Percentiles rank a stretch among this genome's conserved stretches.
These are phyloP conservation scores for Mesopsocus fuscifrons DNA, from an alignment of 2,888 invertebrate genomes.

Conservation along the genomic window DNA sequence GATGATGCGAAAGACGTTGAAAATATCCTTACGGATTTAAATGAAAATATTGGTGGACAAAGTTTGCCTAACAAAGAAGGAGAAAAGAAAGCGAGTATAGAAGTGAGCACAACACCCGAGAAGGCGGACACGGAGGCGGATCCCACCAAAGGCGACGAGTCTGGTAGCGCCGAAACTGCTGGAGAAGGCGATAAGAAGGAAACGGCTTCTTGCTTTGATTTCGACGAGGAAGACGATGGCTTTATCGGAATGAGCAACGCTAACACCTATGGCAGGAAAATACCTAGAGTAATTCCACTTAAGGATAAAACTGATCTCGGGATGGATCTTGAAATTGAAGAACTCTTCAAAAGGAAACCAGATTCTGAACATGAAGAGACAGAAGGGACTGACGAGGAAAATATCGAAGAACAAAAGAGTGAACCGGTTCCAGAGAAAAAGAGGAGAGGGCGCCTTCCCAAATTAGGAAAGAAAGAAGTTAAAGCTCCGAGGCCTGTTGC, in stretches of 20 bases:
- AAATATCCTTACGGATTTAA: conserved; percentile 16
- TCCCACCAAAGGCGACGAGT: conserved; percentile 18
- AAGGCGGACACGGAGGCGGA: conserved; percentile 21
- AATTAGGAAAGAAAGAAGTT: conserved; percentile 14
- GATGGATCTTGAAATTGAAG: conserved; percentile 18
- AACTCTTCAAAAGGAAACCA: conserved; percentile 19
- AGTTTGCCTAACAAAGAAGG: too few species aligned
- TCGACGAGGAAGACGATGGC: conserved; percentile 52
- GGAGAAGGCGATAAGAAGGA: conserved; percentile 25
- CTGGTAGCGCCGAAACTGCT: conserved; percentile 20
- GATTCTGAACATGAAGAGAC: conserved; percentile 17
- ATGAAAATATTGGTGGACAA: too few species aligned
- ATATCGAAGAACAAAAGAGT: conserved; percentile 24
- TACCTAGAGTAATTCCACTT: conserved; percentile 34
- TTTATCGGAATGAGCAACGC: conserved; percentile 31
- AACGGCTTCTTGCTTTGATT: conserved; percentile 55
- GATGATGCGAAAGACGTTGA: conserved; percentile 25
- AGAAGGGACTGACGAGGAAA: conserved; percentile 19
- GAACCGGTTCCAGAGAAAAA: conserved; percentile 15
- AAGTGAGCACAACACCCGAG: conserved; percentile 22
- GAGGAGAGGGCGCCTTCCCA: conserved; percentile 1
- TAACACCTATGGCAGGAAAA: conserved; percentile 37
- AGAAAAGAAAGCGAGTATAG: conserved; percentile 13
- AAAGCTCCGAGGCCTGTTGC: conserved; percentile 17
- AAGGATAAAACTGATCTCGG: conserved; percentile 9